phyloP scores from a whole-genome alignment of 2,113 vertebrate genomes.

The Calyptomena viridis region DNA sequence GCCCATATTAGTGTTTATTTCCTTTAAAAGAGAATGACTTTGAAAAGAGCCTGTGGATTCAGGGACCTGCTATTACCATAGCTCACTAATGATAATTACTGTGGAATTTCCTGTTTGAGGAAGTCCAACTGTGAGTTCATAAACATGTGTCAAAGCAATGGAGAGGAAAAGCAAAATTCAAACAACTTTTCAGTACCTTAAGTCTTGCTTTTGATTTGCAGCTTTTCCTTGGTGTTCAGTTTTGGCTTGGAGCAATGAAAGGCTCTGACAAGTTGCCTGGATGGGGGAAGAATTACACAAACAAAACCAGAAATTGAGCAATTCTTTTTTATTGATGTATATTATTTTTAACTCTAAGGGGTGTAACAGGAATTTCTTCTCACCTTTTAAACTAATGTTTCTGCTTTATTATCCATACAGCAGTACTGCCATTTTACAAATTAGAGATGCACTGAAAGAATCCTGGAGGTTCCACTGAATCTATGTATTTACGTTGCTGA shows the following conservation, averaged over 20 bases:
- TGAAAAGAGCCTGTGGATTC: slow-evolving; percentile 13
- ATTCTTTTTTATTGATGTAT: background rate
- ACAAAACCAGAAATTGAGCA: background rate
- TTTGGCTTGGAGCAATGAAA: background rate
- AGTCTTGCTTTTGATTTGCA: background rate
- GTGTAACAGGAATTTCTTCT: background rate
- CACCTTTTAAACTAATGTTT: background rate
- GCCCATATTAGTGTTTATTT: background rate
- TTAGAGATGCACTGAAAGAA: background rate
- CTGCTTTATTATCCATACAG: background rate
- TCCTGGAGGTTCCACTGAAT: background rate
- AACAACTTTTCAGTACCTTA: background rate
- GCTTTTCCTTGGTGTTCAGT: background rate
- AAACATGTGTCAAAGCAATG: background rate
- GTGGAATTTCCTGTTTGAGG: slow-evolving; percentile 31
- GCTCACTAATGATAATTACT: slow-evolving; percentile 5
- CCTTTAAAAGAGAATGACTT: background rate
- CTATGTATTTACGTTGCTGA: background rate
- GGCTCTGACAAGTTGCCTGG: background rate
- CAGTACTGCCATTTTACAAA: background rate
- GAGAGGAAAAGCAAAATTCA: background rate
- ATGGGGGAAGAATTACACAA: background rate
- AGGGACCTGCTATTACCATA: background rate
- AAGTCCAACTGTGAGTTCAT: slow-evolving; percentile 34
- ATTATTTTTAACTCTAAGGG: background rate